Conservation (phyloP, 1,140 invertebrate species). For the Zophobas atratus region DNA sequence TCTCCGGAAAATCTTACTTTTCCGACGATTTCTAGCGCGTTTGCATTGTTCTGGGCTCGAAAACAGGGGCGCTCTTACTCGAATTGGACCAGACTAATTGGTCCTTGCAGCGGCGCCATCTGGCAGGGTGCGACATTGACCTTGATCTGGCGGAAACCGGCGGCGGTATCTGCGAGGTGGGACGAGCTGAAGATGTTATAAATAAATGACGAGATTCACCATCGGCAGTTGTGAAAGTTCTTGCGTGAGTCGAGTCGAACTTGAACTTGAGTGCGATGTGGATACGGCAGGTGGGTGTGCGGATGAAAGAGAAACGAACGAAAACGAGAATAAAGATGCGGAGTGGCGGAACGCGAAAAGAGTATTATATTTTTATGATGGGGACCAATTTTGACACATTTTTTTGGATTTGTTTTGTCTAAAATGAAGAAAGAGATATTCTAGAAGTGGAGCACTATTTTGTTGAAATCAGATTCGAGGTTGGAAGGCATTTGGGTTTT, state of each 20-base stretch:
- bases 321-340: no score
- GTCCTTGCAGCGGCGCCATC: not conserved
- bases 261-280: conserved; percentile 40
- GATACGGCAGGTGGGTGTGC: conserved; percentile 36
- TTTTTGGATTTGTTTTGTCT: no score
- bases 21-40: not conserved
- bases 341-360: not conserved
- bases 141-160: not conserved
- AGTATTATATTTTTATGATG: no score
- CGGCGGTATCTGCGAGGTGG: not conserved
- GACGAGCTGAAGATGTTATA: conserved; percentile 28
- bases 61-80: conserved; percentile 16
- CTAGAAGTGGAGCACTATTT: no score
- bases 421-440: no score
- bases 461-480: no score
- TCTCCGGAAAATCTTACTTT: conserved; percentile 21
- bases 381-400: no score
- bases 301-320: not conserved
- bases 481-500: no score
- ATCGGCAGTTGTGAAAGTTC: conserved; percentile 27
- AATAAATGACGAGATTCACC: conserved; percentile 36
- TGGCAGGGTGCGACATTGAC: conserved; percentile 22
- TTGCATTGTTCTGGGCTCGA: not conserved
- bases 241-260: conserved; percentile 28
- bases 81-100: not conserved